Conservation (phyloP, 2,888 invertebrate species). For the Brachyptera putata region DNA sequence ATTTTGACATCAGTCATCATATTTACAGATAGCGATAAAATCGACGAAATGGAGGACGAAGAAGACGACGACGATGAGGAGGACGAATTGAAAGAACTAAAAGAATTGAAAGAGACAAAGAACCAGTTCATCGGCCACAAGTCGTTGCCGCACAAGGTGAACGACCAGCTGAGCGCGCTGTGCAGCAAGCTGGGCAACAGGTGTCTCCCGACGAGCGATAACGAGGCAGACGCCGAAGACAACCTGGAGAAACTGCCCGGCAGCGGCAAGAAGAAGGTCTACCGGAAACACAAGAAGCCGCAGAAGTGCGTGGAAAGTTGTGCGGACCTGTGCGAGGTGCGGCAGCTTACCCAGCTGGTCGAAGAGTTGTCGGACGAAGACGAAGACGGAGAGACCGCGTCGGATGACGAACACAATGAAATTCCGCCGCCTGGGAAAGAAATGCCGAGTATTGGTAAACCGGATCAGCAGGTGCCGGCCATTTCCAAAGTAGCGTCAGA, state of each 20-base stretch:
- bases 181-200: neutral
- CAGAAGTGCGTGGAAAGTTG: slow-evolving; percentile 18
- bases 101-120: neutral
- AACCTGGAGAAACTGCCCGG: neutral
- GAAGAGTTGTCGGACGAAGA: slow-evolving; percentile 31
- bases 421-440: neutral
- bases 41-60: slow-evolving; percentile 40
- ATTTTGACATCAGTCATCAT: too few species aligned
- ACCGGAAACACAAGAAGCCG: slow-evolving; percentile 3
- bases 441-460: slow-evolving; percentile 24
- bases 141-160: neutral
- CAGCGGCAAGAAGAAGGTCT: slow-evolving; percentile 12
- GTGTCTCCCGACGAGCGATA: neutral
- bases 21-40: slow-evolving; percentile 33
- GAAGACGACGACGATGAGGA: slow-evolving; percentile 47
- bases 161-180: neutral
- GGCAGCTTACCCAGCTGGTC: neutral
- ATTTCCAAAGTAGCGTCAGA: slow-evolving; percentile 12
- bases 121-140: neutral
- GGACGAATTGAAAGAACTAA: slow-evolving; percentile 43
- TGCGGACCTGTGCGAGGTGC: slow-evolving; percentile 27
- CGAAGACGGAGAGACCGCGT: slow-evolving; percentile 29
- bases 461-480: slow-evolving; percentile 33
- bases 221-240: slow-evolving; percentile 22
- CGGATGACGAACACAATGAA: slow-evolving; percentile 25